These are phyloP conservation scores for Camponotus vicinus DNA, from an alignment of 1,140 invertebrate species.

Conservation along the genomic window DNA sequence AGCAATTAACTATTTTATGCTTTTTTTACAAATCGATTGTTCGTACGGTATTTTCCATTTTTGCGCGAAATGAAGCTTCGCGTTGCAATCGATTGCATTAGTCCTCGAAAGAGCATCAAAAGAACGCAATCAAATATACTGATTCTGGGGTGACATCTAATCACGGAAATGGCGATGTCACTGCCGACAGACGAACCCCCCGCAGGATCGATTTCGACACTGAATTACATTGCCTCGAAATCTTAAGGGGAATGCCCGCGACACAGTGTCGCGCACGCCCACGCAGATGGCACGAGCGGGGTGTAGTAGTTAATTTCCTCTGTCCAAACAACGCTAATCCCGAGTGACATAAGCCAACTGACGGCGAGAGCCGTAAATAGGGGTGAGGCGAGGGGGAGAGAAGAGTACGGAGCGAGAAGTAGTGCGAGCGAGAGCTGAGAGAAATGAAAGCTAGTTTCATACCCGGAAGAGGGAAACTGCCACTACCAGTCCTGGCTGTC, in stretches of 20 bases:
- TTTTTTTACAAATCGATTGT: not conserved
- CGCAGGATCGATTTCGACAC: conserved; percentile 71
- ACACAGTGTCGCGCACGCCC: conserved; percentile 80
- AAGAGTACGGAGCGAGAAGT: conserved; percentile 45
- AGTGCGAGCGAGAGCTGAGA: conserved; percentile 10
- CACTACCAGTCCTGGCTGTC: conserved; percentile 42
- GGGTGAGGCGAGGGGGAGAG: not conserved
- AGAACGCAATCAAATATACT: conserved; percentile 61
- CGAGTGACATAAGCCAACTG: conserved; percentile 85
- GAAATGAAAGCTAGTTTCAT: conserved; percentile 36
- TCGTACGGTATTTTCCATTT: not conserved
- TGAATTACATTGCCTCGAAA: conserved; percentile 75
- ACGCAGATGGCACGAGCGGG: conserved; percentile 75
- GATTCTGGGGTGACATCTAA: conserved; percentile 66
- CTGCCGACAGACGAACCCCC: conserved; percentile 58
- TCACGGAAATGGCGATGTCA: conserved; percentile 74
- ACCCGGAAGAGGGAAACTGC: conserved; percentile 54
- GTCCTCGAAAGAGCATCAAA: conserved; percentile 45
- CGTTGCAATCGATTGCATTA: not conserved
- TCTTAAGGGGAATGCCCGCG: conserved; percentile 76
- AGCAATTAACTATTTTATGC: not conserved
- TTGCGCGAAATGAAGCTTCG: not conserved
- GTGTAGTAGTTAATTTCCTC: conserved; percentile 84
- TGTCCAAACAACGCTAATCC: conserved; percentile 85
- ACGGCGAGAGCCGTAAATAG: conserved; percentile 76